A percentile compares a stretch with the other conserved stretches of the same genome.
Conservation (phyloP, 2,797 vertebrate genomes). For the Arremon aurantiirostris region DNA sequence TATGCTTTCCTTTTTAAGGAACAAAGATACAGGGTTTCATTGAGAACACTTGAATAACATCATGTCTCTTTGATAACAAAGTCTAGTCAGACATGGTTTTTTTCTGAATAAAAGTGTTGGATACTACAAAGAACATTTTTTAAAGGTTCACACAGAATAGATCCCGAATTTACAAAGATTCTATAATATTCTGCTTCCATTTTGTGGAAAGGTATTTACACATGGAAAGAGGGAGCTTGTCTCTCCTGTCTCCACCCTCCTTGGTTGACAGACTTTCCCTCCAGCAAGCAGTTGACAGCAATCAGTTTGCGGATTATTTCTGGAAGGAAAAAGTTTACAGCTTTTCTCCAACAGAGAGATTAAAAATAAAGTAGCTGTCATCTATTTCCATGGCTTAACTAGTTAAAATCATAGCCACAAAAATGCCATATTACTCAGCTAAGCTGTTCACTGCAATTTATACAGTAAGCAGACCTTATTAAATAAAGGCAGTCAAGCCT, state of each 20-base stretch:
- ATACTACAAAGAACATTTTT: neutral
- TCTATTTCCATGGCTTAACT: constrained; percentile 25
- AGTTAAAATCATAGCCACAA: constrained; percentile 23
- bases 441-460: neutral
- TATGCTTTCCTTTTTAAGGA: neutral
- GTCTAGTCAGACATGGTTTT: neutral
- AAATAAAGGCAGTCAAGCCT: neutral
- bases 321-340: constrained; percentile 34
- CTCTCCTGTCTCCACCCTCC: neutral
- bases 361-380: constrained; percentile 42
- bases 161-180: neutral
- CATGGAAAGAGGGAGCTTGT: neutral
- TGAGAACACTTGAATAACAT: neutral
- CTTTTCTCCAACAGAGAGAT: constrained; percentile 26
- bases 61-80: neutral
- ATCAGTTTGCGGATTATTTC: constrained; percentile 35
- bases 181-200: neutral
- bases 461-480: neutral
- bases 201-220: neutral
- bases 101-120: neutral
- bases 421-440: neutral
- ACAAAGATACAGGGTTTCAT: neutral
- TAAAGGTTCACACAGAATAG: neutral
- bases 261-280: constrained; percentile 23
- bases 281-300: constrained; percentile 27